These are phyloP conservation scores for Sylvia borin DNA, from an alignment of 2,797 vertebrate genomes.

Conservation along the genomic window DNA sequence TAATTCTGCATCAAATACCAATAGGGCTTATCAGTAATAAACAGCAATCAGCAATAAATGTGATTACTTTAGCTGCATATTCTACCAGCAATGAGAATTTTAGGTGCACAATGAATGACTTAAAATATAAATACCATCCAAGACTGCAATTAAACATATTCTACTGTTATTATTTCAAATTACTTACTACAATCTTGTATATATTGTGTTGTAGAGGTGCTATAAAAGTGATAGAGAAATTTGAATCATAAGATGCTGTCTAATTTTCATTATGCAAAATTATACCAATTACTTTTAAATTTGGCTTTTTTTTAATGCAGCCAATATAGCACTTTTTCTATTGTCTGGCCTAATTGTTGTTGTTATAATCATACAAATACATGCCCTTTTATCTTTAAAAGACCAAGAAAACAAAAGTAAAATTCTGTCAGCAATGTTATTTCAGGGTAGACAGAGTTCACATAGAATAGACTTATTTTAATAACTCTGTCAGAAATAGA, in stretches of 20 bases:
- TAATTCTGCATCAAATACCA: constrained; percentile 21
- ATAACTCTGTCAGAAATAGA: background rate
- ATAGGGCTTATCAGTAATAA: constrained; percentile 21
- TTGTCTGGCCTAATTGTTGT: background rate
- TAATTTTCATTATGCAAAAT: background rate
- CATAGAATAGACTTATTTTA: background rate
- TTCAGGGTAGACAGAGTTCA: background rate
- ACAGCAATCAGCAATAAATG: constrained; percentile 1
- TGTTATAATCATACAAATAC: background rate
- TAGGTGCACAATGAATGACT: background rate
- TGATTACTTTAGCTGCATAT: background rate
- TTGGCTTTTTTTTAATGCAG: background rate
- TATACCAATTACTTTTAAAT: background rate
- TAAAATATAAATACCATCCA: background rate
- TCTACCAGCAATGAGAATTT: background rate
- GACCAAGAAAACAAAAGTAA: background rate
- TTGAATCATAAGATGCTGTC: background rate
- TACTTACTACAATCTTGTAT: background rate
- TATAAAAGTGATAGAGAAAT: background rate
- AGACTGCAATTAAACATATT: background rate
- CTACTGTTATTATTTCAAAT: background rate
- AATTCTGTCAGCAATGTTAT: background rate
- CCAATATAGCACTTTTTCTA: background rate
- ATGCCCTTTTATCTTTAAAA: background rate
- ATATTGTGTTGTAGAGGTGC: background rate